These are phyloP conservation scores for Ptychochromis oligacanthus DNA, from an alignment of 2,113 vertebrate species.

Conservation along the genomic window DNA sequence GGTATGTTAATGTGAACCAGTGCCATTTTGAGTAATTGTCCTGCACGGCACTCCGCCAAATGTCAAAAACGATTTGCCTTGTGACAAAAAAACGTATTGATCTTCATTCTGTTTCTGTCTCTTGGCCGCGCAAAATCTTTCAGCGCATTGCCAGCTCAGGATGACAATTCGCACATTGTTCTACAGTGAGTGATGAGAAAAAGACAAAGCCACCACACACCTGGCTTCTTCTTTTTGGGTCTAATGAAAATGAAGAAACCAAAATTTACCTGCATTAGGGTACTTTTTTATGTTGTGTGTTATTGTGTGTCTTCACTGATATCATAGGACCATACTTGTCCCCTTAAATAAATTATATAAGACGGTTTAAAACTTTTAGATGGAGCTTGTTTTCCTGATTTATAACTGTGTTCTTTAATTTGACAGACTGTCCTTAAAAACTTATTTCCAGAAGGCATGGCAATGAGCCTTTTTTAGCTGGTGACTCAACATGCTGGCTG, in stretches of 20 bases:
- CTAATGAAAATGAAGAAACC: not conserved
- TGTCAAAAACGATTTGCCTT: constrained; percentile 82
- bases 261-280: not conserved
- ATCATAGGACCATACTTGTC: not conserved
- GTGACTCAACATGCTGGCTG: constrained; percentile 62
- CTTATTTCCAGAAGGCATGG: constrained; percentile 37
- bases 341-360: not conserved
- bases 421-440: constrained; percentile 24
- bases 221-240: not conserved
- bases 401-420: not conserved
- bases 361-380: constrained; percentile 25
- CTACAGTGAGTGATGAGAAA: constrained; percentile 39
- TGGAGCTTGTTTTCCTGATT: not conserved
- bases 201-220: constrained; percentile 39
- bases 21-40: constrained; percentile 77
- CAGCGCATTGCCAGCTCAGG: constrained; percentile 59
- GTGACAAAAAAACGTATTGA: constrained; percentile 70
- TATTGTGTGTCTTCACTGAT: not conserved
- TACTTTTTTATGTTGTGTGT: not conserved
- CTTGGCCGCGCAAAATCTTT: constrained; percentile 60
- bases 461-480: constrained; percentile 33
- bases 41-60: constrained; percentile 74
- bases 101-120: constrained; percentile 76
- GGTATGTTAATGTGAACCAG: constrained; percentile 70
- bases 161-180: constrained; percentile 73